A percentile compares a stretch with the other conserved stretches of the same genome.
Conservation (phyloP, 2,888 invertebrate genomes). For the Hoplodrina blanda region DNA sequence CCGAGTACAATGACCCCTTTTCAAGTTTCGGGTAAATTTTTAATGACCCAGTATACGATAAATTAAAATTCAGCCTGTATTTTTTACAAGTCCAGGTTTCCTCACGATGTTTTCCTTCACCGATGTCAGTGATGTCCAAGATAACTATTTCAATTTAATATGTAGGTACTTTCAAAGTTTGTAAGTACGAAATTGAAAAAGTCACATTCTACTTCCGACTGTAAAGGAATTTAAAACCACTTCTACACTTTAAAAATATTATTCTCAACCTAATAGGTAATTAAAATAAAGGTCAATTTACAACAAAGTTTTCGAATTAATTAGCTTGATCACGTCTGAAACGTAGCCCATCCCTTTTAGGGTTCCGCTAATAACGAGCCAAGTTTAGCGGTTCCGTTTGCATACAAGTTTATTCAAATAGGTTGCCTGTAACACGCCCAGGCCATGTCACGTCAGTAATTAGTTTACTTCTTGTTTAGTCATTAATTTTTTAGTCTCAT, state of each 20-base stretch:
- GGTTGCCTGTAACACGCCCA: constrained; percentile 53
- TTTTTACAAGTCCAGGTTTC: no score
- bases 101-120: no score
- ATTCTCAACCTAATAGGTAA: constrained; percentile 1
- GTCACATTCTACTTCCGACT: no score
- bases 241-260: neutral
- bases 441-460: constrained; percentile 51
- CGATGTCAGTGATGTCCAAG: no score
- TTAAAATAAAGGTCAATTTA: constrained; percentile 2
- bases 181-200: no score
- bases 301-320: constrained; percentile 45
- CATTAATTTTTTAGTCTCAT: neutral
- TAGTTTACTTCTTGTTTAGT: constrained; percentile 51
- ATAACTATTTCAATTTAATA: no score
- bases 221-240: no score
- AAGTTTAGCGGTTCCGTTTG: constrained; percentile 49
- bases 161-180: no score
- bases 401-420: constrained; percentile 60
- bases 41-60: no score
- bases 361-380: constrained; percentile 40
- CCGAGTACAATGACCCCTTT: no score
- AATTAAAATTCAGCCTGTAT: no score
- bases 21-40: no score
- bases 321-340: constrained; percentile 24
- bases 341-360: constrained; percentile 12